Evolutionary conservation across 2,797 vertebrate genomes (phyloP).

Genomic region (Poeciliopsis infans): DNA sequence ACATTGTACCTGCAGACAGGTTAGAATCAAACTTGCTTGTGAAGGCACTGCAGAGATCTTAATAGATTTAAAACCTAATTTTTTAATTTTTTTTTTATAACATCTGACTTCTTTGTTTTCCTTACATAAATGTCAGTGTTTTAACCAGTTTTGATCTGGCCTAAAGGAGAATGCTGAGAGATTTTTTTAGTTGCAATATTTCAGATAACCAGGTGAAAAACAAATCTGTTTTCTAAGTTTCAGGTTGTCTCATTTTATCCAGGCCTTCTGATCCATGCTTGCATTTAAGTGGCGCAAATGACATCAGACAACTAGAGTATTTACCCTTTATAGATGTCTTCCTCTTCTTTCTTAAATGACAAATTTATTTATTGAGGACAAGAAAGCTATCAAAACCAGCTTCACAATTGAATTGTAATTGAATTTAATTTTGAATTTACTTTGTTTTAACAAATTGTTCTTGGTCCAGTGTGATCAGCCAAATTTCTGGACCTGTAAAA

Average conservation of each 20-base stretch:
- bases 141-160: background rate
- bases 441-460: background rate
- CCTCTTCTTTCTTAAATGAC: background rate
- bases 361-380: background rate
- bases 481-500: background rate
- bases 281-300: constrained; percentile 19
- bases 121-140: background rate
- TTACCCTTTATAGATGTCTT: background rate
- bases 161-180: background rate
- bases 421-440: background rate
- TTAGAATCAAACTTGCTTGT: constrained; percentile 4
- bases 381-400: background rate
- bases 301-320: constrained; percentile 10
- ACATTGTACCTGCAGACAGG: background rate
- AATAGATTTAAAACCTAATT: background rate
- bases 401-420: background rate
- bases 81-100: background rate
- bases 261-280: constrained; percentile 10
- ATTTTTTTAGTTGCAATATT: background rate
- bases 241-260: constrained; percentile 20
- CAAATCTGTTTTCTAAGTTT: background rate
- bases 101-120: background rate
- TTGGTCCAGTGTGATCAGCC: background rate
- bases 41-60: background rate
- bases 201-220: background rate